A percentile compares a stretch with the other conserved stretches of the same genome.
phyloP scores from a whole-genome alignment of 2,888 invertebrate species.

The Pammene fasciana region DNA sequence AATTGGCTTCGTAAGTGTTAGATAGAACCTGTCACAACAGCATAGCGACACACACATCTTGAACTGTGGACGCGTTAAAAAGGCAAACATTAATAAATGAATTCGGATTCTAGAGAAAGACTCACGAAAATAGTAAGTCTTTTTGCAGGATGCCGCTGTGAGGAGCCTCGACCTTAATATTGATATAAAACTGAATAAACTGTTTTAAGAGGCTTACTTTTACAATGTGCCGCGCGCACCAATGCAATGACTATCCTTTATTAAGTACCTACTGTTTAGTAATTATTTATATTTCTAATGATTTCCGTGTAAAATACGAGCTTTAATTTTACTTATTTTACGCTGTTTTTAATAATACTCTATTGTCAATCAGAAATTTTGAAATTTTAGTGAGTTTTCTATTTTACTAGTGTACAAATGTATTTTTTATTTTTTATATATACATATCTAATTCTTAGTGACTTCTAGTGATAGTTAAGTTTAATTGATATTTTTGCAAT shows the following conservation, averaged over 20 bases:
- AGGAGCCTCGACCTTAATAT: no score
- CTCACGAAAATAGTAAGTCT: not conserved
- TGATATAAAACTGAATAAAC: no score
- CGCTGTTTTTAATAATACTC: not conserved
- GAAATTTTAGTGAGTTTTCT: not conserved
- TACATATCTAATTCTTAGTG: slow-evolving; percentile 3
- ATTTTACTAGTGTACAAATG: slow-evolving; percentile 5
- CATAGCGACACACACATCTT: no score
- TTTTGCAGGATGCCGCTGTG: not conserved
- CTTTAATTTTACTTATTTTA: slow-evolving; percentile 32
- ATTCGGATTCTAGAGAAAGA: not conserved
- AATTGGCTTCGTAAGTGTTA: not conserved
- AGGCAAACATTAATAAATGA: no score
- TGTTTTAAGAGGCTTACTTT: no score
- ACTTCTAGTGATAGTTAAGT: slow-evolving; percentile 12
- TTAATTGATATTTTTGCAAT: no score
- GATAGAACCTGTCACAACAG: not conserved
- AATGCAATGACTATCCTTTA: no score
- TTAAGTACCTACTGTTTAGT: not conserved
- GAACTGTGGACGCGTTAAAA: no score
- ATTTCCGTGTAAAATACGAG: slow-evolving; percentile 28
- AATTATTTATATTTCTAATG: slow-evolving; percentile 7
- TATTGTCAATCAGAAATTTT: slow-evolving; percentile 19
- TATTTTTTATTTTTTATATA: slow-evolving; percentile 19
- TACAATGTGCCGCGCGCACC: not conserved